Evolutionary conservation across 2,113 vertebrate species (phyloP).

Genomic region (Neomonachus schauinslandi): DNA sequence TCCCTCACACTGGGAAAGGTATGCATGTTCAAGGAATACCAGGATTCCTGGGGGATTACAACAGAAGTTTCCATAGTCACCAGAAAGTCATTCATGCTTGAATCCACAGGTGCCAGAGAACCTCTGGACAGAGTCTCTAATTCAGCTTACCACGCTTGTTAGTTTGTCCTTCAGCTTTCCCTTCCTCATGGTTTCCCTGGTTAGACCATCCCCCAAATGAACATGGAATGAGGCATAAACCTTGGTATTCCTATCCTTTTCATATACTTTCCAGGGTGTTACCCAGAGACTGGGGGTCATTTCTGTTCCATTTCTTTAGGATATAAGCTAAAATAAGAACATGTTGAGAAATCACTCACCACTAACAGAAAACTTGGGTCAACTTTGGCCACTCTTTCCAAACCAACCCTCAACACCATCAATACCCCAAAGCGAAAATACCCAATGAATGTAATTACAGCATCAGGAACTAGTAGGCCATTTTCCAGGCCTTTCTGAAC

Average conservation of each 20-base stretch:
- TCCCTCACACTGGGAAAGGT: conserved; percentile 97
- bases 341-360: not conserved
- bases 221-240: not conserved
- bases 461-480: not conserved
- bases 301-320: not conserved
- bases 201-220: not conserved
- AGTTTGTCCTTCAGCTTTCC: not conserved
- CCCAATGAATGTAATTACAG: not conserved
- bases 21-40: conserved; percentile 65
- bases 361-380: not conserved
- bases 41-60: not conserved
- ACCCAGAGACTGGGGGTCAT: not conserved
- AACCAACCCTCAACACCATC: not conserved
- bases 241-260: not conserved
- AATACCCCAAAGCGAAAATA: not conserved
- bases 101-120: not conserved
- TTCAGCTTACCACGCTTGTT: not conserved
- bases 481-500: not conserved
- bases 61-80: conserved; percentile 25
- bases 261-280: not conserved
- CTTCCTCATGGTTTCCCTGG: not conserved
- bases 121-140: not conserved
- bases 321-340: not conserved
- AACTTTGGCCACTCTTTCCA: conserved; percentile 7
- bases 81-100: not conserved